Conservation (phyloP, 2,113 vertebrate species). For the Leuciscus idus region DNA sequence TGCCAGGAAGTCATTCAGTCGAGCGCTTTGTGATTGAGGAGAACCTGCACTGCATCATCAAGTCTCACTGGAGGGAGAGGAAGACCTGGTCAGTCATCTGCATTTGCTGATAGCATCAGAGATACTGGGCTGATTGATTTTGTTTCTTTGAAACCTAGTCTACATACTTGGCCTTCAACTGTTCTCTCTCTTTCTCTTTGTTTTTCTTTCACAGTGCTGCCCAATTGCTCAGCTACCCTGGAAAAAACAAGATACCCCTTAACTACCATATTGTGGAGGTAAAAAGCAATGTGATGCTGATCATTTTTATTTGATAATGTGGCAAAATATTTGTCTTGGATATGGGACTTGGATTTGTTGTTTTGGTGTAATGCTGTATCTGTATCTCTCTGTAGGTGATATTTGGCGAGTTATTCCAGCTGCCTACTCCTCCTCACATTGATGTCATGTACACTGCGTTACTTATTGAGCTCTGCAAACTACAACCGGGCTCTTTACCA, state of each 20-base stretch:
- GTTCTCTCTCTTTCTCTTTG: not conserved
- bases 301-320: not conserved
- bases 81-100: constrained; percentile 86
- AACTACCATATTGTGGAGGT: constrained; percentile 99
- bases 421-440: constrained; percentile 88
- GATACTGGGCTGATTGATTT: not conserved
- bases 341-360: not conserved
- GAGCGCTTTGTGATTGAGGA: constrained; percentile 98
- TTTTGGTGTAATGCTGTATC: not conserved
- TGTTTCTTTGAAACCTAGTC: constrained; percentile 39
- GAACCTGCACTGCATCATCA: constrained; percentile 96
- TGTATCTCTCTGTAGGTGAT: constrained; percentile 81
- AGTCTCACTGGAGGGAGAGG: constrained; percentile 95
- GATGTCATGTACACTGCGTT: constrained; percentile 96
- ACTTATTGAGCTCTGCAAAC: constrained; percentile 97
- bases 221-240: constrained; percentile 94
- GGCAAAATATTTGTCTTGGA: not conserved
- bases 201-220: constrained; percentile 82
- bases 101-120: not conserved
- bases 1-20: constrained; percentile 97
- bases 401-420: constrained; percentile 92
- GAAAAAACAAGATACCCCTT: constrained; percentile 96
- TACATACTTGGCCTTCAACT: not conserved
- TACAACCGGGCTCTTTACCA: constrained; percentile 95
- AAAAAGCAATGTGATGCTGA: not conserved